A percentile compares a stretch with the other conserved stretches of the same genome.
Conservation (phyloP, 2,113 vertebrate genomes). For the Stomatorhinus ivindoensis region DNA sequence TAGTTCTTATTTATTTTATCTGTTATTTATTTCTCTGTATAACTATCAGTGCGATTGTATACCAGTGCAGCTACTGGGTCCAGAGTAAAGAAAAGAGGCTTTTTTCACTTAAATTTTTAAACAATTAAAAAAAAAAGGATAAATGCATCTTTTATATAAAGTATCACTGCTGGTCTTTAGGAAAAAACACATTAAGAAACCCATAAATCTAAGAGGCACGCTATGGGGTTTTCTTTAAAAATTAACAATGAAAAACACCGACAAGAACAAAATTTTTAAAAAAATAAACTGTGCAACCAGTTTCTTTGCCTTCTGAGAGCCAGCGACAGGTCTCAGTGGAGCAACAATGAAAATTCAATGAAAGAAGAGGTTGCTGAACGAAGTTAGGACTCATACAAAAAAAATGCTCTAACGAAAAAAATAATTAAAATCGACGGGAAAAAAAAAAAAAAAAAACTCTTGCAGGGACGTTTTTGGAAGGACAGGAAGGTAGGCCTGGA, state of each 20-base stretch:
- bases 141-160: conserved; percentile 91
- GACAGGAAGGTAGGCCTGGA: conserved; percentile 92
- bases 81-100: conserved; percentile 90
- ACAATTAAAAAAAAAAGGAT: conserved; percentile 59
- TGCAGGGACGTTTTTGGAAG: conserved; percentile 86
- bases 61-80: conserved; percentile 94
- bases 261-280: conserved; percentile 62
- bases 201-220: conserved; percentile 99
- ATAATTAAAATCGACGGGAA: conserved; percentile 32
- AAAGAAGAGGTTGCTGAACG: conserved; percentile 65
- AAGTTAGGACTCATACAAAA: conserved; percentile 82
- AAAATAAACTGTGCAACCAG: conserved; percentile 58
- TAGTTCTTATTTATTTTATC: conserved; percentile 63
- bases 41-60: conserved; percentile 93
- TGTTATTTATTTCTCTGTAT: conserved; percentile 52
- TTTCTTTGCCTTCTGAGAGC: conserved; percentile 41
- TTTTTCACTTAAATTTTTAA: conserved; percentile 64
- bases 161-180: conserved; percentile 99
- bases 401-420: conserved; percentile 21
- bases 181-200: conserved; percentile 87
- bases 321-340: conserved; percentile 46
- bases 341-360: conserved; percentile 80
- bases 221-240: conserved; percentile 77
- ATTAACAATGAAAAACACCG: conserved; percentile 50
- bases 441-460: conserved; percentile 66